Evolutionary conservation across 2,888 invertebrate species (phyloP).

Genomic region (Homarus gammarus): DNA sequence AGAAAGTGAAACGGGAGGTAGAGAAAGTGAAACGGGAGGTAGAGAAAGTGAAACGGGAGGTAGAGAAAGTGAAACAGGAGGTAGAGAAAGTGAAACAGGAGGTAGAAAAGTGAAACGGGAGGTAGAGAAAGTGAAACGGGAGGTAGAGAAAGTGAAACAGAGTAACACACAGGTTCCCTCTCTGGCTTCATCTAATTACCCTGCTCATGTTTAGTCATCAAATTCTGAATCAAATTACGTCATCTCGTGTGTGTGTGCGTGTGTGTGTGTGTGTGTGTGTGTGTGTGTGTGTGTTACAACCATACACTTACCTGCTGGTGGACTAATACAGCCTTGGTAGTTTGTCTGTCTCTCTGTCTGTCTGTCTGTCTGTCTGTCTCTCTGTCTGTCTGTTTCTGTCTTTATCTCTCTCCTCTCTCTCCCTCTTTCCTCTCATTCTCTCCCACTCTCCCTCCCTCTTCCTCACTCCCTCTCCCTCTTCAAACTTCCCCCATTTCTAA

Average conservation of each 20-base stretch:
- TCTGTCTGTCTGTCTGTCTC: too few species aligned
- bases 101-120: neutral
- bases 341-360: too few species aligned
- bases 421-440: too few species aligned
- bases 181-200: neutral
- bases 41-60: neutral
- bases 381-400: too few species aligned
- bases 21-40: too few species aligned
- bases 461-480: neutral
- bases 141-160: neutral
- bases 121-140: neutral
- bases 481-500: too few species aligned
- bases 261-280: slow-evolving; percentile 16
- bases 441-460: too few species aligned
- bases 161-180: neutral
- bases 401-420: too few species aligned
- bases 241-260: neutral
- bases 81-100: neutral
- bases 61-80: neutral
- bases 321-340: too few species aligned
- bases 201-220: slow-evolving; percentile 4
- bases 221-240: slow-evolving; percentile 7
- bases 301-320: too few species aligned
- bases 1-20: too few species aligned
- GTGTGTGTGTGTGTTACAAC: slow-evolving; percentile 20